A percentile compares a stretch with the other conserved stretches of the same genome.
These are phyloP conservation scores for Peromyscus eremicus DNA, from an alignment of 2,797 vertebrate species.

Conservation along the genomic window DNA sequence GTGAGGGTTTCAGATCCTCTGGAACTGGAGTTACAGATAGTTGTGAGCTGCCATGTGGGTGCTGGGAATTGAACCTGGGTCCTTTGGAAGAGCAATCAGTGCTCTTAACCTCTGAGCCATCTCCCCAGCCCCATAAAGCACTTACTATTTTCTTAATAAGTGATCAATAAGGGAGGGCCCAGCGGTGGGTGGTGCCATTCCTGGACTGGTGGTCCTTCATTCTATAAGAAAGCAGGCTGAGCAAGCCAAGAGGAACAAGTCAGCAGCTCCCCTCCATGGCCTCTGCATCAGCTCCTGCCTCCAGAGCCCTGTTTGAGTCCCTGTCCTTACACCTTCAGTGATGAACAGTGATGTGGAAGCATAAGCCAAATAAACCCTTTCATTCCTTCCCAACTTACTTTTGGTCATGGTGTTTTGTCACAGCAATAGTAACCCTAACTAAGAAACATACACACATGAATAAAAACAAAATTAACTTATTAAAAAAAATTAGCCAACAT, in stretches of 20 bases:
- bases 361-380: not conserved
- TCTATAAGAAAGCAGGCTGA: not conserved
- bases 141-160: not conserved
- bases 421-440: not conserved
- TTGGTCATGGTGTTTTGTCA: not conserved
- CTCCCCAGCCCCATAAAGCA: not conserved
- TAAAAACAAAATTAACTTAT: not conserved
- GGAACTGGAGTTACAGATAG: too few species aligned
- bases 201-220: not conserved
- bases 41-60: too few species aligned
- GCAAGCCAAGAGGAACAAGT: not conserved
- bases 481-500: not conserved
- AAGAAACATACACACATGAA: not conserved
- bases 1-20: too few species aligned
- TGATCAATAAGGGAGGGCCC: not conserved
- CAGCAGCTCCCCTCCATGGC: not conserved
- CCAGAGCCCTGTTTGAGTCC: not conserved
- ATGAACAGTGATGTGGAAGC: not conserved
- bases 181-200: not conserved
- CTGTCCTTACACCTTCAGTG: not conserved
- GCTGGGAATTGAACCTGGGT: too few species aligned
- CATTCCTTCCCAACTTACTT: not conserved
- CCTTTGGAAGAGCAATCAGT: too few species aligned
- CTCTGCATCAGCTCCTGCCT: not conserved
- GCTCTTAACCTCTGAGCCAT: too few species aligned